These are phyloP conservation scores for Calypte anna DNA, from an alignment of 2,113 vertebrate species.

Conservation along the genomic window DNA sequence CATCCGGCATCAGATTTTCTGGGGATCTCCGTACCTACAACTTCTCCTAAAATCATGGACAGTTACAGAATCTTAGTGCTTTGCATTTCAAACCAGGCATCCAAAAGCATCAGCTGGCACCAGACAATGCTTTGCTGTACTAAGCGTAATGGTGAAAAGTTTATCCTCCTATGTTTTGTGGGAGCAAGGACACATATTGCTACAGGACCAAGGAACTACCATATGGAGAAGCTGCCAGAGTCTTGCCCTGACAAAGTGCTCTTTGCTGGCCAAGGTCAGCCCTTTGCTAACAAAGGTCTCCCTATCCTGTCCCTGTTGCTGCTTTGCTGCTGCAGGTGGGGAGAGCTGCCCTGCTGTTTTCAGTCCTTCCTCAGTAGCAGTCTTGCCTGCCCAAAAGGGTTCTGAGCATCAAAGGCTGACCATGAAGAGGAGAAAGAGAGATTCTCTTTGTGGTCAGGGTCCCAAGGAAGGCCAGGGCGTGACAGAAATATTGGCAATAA, in stretches of 20 bases:
- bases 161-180: neutral
- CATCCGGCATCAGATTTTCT: fast-evolving
- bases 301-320: neutral
- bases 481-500: neutral
- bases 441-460: neutral
- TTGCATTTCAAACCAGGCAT: neutral
- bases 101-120: neutral
- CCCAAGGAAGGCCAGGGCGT: neutral
- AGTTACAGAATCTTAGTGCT: neutral
- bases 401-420: neutral
- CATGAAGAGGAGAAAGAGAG: neutral
- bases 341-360: neutral
- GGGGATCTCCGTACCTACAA: neutral
- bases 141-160: neutral
- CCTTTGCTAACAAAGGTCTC: too few species aligned
- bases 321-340: neutral
- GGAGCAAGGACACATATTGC: neutral
- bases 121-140: neutral
- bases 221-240: neutral
- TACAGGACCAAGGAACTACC: fast-evolving
- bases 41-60: neutral
- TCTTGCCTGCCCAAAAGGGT: neutral
- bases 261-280: too few species aligned
- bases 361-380: neutral
- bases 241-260: neutral